Conservation (phyloP, 2,113 vertebrate genomes). For the Gadus macrocephalus region DNA sequence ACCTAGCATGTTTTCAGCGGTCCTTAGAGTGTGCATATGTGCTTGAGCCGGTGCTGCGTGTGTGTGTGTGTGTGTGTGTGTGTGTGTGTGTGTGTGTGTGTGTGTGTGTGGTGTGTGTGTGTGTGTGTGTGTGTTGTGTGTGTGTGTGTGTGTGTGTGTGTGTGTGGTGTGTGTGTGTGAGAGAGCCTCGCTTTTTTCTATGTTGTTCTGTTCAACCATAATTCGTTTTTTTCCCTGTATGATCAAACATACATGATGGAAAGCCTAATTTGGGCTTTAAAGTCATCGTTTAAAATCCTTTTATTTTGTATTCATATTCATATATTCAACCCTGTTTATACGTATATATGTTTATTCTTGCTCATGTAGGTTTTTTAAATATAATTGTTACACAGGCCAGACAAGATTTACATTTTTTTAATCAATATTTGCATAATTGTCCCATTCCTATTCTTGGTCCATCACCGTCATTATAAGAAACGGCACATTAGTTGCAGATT, state of each 20-base stretch:
- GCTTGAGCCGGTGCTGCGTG: neutral
- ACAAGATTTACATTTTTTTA: no score
- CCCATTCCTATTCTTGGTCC: no score
- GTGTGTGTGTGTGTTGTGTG: conserved; percentile 1
- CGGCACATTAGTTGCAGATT: no score
- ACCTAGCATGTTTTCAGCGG: neutral
- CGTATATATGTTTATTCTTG: no score
- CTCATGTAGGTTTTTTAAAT: no score
- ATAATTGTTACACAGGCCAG: no score
- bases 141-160: conserved; percentile 45
- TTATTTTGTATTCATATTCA: no score
- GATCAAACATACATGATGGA: neutral
- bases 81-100: conserved; percentile 7
- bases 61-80: conserved; percentile 4
- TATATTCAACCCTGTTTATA: no score
- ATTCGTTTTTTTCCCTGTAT: neutral
- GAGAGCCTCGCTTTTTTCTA: conserved; percentile 1
- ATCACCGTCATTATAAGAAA: no score
- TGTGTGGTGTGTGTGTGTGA: no score
- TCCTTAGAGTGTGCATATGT: conserved; percentile 4
- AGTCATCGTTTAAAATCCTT: no score
- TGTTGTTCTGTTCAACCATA: conserved; percentile 15
- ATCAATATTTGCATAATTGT: no score
- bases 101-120: conserved; percentile 6
- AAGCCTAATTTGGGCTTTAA: neutral